Evolutionary conservation across 2,113 vertebrate genomes (phyloP).

Genomic region (Rhinoderma darwinii): DNA sequence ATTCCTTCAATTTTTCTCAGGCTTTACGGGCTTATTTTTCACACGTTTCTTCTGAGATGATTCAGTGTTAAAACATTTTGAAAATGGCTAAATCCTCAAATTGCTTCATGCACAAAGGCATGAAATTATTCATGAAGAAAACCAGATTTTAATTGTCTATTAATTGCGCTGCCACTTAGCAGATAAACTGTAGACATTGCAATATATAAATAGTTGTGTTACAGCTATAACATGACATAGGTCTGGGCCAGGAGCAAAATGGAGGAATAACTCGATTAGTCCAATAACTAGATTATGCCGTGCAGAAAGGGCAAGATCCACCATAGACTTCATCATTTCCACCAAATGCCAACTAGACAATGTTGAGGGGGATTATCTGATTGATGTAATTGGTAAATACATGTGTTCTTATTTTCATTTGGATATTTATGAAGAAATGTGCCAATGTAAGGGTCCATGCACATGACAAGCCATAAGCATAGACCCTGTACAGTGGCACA

Average conservation of each 20-base stretch:
- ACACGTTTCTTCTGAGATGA: constrained; percentile 1
- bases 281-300: neutral
- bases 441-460: neutral
- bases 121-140: constrained; percentile 46
- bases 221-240: neutral
- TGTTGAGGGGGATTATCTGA: neutral
- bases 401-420: no score
- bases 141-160: constrained; percentile 37
- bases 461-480: neutral
- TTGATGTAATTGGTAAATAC: no score
- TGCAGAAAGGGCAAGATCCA: neutral
- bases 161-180: constrained; percentile 40
- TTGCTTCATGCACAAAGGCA: constrained; percentile 38
- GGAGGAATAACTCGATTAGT: neutral
- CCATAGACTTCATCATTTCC: neutral
- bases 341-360: neutral
- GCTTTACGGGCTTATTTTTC: neutral
- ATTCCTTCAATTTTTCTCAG: neutral
- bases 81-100: constrained; percentile 40
- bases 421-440: no score
- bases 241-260: neutral
- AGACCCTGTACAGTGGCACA: neutral
- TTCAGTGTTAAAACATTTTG: constrained; percentile 23
- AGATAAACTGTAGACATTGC: constrained; percentile 36
- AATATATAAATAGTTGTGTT: constrained; percentile 28